Evolutionary conservation across 2,888 invertebrate genomes (phyloP).

Genomic region (Fissipunctia ypsillon): DNA sequence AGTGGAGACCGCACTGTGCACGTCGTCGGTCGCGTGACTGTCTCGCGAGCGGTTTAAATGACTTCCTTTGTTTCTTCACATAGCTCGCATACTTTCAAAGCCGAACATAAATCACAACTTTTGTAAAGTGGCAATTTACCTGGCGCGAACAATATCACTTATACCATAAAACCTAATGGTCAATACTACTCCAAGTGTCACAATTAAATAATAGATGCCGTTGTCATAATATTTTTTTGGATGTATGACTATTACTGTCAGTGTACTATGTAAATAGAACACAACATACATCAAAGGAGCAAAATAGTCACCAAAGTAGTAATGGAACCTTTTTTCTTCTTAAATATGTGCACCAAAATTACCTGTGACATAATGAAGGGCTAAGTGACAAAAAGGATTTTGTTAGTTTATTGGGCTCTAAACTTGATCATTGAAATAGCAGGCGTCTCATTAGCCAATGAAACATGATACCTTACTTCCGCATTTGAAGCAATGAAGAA

Average conservation of each 20-base stretch:
- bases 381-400: background rate
- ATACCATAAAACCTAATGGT: slow-evolving; percentile 60
- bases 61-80: slow-evolving; percentile 87
- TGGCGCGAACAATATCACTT: slow-evolving; percentile 69
- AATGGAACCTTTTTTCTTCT: background rate
- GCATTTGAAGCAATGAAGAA: slow-evolving; percentile 11
- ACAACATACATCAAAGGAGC: background rate
- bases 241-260: background rate
- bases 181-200: slow-evolving; percentile 54
- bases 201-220: slow-evolving; percentile 58
- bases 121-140: slow-evolving; percentile 75
- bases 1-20: slow-evolving; percentile 74
- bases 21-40: slow-evolving; percentile 84
- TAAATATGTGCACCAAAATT: background rate
- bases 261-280: slow-evolving; percentile 1
- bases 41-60: slow-evolving; percentile 83
- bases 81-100: slow-evolving; percentile 78
- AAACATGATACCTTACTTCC: slow-evolving; percentile 40
- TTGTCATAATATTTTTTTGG: slow-evolving; percentile 24
- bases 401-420: background rate
- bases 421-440: background rate
- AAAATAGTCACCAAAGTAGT: background rate
- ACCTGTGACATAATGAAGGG: background rate
- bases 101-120: slow-evolving; percentile 76
- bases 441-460: background rate